Conservation (phyloP, 1,140 invertebrate species). For the Hydropsyche tenuis region DNA sequence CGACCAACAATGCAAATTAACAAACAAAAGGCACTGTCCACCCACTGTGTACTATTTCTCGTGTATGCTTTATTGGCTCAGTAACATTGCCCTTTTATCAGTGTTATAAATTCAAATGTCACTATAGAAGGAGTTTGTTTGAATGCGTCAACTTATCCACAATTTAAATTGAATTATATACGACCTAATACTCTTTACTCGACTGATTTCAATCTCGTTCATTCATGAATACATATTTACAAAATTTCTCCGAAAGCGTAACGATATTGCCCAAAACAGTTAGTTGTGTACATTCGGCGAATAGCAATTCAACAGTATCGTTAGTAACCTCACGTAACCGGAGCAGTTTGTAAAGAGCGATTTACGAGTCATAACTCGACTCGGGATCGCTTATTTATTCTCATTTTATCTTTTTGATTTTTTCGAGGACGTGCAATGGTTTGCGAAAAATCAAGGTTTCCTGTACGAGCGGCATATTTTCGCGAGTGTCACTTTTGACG, state of each 20-base stretch:
- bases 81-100: conserved; percentile 23
- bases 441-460: background rate
- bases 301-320: conserved; percentile 34
- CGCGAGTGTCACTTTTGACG: background rate
- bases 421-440: conserved; percentile 11
- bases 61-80: conserved; percentile 9
- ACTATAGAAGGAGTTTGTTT: too few species aligned
- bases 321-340: conserved; percentile 34
- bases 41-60: conserved; percentile 32
- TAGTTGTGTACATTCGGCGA: background rate
- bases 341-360: conserved; percentile 35
- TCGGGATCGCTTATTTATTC: conserved; percentile 3
- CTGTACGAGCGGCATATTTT: background rate
- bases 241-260: too few species aligned
- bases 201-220: too few species aligned
- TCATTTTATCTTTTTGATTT: conserved; percentile 2
- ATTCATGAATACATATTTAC: too few species aligned
- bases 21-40: conserved; percentile 42
- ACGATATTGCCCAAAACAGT: too few species aligned
- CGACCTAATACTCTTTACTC: too few species aligned
- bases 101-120: too few species aligned
- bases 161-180: too few species aligned
- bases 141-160: too few species aligned
- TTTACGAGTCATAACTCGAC: conserved; percentile 29
- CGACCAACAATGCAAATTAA: conserved; percentile 35